These are phyloP conservation scores for Coranthus polyacanthus DNA, from an alignment of 2,797 vertebrate species.

Conservation along the genomic window DNA sequence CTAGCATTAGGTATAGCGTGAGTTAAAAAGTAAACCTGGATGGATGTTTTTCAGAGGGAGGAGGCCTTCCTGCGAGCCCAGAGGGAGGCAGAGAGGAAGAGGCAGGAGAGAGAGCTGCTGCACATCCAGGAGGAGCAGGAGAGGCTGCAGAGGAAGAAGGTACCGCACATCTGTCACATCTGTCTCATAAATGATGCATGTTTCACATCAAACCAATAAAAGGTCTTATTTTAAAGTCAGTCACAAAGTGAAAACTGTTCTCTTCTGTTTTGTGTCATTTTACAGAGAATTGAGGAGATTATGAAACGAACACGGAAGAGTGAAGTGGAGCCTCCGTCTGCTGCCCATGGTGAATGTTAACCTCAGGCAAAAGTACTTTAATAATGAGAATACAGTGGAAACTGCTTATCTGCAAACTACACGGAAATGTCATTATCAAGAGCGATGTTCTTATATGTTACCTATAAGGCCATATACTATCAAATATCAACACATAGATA, in stretches of 20 bases:
- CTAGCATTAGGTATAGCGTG: neutral
- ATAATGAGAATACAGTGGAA: no score
- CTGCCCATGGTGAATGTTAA: conserved; percentile 60
- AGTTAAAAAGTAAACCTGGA: neutral
- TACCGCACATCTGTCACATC: conserved; percentile 24
- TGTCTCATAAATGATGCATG: neutral
- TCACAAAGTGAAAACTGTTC: neutral
- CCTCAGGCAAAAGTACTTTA: neutral
- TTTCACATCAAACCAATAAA: no score
- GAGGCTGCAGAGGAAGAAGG: conserved; percentile 87
- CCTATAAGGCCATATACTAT: no score
- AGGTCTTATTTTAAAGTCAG: no score
- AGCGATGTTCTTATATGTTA: no score
- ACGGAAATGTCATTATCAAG: no score
- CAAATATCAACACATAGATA: no score
- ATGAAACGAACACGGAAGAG: conserved; percentile 97
- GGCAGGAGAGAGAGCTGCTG: conserved; percentile 82
- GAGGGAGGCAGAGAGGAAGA: conserved; percentile 82
- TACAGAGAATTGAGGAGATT: conserved; percentile 97
- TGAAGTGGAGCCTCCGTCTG: conserved; percentile 86
- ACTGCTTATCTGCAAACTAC: no score
- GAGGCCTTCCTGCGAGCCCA: conserved; percentile 84
- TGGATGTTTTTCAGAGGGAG: conserved; percentile 79
- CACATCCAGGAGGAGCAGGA: conserved; percentile 87
- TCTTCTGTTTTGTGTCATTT: conserved; percentile 8